Percentiles rank a stretch among this genome's conserved stretches.
These are phyloP conservation scores for Benthosema pterotum DNA, from an alignment of 2,797 vertebrate species.

Conservation along the genomic window DNA sequence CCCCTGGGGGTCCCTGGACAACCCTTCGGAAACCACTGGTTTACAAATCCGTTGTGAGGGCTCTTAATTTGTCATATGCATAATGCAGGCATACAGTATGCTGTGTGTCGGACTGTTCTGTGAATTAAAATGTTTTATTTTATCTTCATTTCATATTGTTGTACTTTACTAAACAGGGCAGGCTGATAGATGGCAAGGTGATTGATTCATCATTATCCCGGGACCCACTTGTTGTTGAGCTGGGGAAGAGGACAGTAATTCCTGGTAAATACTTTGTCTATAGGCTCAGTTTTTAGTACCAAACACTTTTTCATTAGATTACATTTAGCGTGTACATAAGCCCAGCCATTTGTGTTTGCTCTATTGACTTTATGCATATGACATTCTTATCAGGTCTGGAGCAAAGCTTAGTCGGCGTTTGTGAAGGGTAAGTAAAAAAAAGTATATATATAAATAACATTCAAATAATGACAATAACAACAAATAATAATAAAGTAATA, in stretches of 20 bases:
- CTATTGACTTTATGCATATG: constrained; percentile 35
- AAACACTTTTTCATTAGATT: neutral
- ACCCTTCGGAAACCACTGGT: too few species aligned
- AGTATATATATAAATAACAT: too few species aligned
- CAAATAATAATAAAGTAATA: neutral
- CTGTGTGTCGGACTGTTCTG: neutral
- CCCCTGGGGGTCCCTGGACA: too few species aligned
- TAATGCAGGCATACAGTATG: too few species aligned
- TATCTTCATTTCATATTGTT: constrained; percentile 3
- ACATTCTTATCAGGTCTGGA: constrained; percentile 85
- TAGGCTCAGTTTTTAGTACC: neutral
- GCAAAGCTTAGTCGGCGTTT: constrained; percentile 92
- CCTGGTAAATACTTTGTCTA: constrained; percentile 77
- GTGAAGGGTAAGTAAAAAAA: constrained; percentile 89
- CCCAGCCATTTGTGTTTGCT: neutral
- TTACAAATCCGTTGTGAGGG: too few species aligned
- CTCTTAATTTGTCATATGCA: too few species aligned
- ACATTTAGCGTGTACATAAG: constrained; percentile 6
- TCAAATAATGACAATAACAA: neutral
- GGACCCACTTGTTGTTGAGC: constrained; percentile 93
- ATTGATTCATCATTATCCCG: constrained; percentile 91
- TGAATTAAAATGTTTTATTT: neutral
- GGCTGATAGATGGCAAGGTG: constrained; percentile 89
- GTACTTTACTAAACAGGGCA: constrained; percentile 80
- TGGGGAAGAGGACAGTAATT: constrained; percentile 95